Conservation (phyloP, 1,140 invertebrate genomes). For the Anastatus disparis region DNA sequence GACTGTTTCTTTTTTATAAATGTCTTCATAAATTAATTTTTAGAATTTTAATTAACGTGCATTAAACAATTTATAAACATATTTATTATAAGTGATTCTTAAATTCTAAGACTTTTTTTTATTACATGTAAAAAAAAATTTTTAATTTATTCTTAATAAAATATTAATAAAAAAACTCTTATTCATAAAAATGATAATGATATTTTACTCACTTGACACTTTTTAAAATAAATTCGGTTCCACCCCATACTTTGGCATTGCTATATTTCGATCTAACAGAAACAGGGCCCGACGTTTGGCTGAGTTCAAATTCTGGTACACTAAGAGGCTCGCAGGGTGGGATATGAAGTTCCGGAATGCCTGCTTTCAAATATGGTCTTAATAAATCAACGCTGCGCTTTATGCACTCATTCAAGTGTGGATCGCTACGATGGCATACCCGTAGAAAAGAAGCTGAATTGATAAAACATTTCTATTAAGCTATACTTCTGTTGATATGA, state of each 20-base stretch:
- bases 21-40: too few species aligned
- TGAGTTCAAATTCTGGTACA: slow-evolving; percentile 70
- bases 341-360: slow-evolving; percentile 71
- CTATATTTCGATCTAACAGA: slow-evolving; percentile 70
- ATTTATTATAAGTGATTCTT: neutral
- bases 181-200: too few species aligned
- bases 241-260: slow-evolving; percentile 71
- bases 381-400: slow-evolving; percentile 62
- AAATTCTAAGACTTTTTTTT: too few species aligned
- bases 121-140: too few species aligned
- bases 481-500: too few species aligned
- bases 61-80: slow-evolving; percentile 1
- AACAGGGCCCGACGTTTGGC: slow-evolving; percentile 71
- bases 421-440: slow-evolving; percentile 71
- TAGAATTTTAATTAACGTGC: neutral
- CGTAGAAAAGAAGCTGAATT: slow-evolving; percentile 68
- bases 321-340: slow-evolving; percentile 74
- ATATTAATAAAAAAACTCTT: too few species aligned
- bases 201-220: slow-evolving; percentile 68
- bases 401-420: slow-evolving; percentile 62
- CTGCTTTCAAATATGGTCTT: slow-evolving; percentile 66
- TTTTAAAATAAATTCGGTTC: slow-evolving; percentile 69
- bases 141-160: too few species aligned
- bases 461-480: too few species aligned
- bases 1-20: too few species aligned